Percentiles rank a stretch among this genome's conserved stretches.
Conservation (phyloP, 2,113 vertebrate genomes). For the Himantopus leucocephalus region DNA sequence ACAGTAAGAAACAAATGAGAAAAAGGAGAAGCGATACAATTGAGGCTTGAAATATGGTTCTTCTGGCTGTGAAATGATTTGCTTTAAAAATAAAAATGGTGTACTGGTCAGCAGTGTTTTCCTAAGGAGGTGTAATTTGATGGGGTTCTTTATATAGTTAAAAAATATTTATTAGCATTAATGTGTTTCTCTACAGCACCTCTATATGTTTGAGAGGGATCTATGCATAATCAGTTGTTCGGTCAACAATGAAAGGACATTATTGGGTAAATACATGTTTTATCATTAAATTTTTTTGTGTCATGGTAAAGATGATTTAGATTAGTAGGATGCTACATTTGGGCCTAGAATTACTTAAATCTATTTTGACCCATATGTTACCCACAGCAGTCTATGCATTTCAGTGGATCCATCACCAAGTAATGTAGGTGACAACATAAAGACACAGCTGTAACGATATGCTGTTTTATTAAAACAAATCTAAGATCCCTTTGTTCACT, state of each 20-base stretch:
- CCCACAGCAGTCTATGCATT: background rate
- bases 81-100: background rate
- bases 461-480: background rate
- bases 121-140: background rate
- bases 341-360: background rate
- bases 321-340: background rate
- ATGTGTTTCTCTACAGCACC: conserved; percentile 77
- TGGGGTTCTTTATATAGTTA: background rate
- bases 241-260: conserved; percentile 87
- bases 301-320: background rate
- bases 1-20: background rate
- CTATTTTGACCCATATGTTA: background rate
- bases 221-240: conserved; percentile 90
- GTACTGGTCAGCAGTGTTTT: background rate
- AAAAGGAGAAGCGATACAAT: background rate
- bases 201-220: conserved; percentile 92
- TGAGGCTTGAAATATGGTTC: background rate
- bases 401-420: background rate
- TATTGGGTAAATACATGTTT: conserved; percentile 83
- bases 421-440: background rate
- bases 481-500: background rate
- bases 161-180: background rate
- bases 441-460: background rate
- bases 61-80: background rate
- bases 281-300: background rate